Conservation (phyloP, 2,797 vertebrate genomes). For the Trematomus bernacchii region DNA sequence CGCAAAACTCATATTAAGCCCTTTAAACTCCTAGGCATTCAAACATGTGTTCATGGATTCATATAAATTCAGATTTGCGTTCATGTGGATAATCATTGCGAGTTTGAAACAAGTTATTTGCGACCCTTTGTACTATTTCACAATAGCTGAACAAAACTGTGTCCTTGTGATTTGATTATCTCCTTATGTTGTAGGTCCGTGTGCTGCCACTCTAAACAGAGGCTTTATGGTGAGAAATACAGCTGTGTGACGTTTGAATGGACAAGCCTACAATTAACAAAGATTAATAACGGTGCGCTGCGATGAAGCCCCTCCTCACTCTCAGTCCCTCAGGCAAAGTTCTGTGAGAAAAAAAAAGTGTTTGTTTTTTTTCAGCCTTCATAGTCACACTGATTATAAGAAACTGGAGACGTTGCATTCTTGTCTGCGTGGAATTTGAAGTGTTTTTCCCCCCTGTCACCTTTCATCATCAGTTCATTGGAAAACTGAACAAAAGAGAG, state of each 20-base stretch:
- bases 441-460: slow-evolving; percentile 3
- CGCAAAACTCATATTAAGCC: too few species aligned
- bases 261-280: slow-evolving; percentile 81
- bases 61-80: too few species aligned
- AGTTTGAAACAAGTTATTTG: neutral
- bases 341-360: slow-evolving; percentile 71
- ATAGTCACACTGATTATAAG: slow-evolving; percentile 80
- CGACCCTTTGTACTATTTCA: neutral
- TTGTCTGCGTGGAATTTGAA: slow-evolving; percentile 63
- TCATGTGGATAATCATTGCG: neutral
- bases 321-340: slow-evolving; percentile 60
- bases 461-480: slow-evolving; percentile 60
- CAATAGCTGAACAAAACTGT: neutral
- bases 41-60: neutral
- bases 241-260: slow-evolving; percentile 66
- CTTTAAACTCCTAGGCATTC: neutral
- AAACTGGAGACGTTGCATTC: slow-evolving; percentile 75
- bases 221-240: slow-evolving; percentile 77
- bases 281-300: slow-evolving; percentile 82
- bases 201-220: slow-evolving; percentile 60
- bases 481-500: slow-evolving; percentile 38
- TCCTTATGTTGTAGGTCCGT: slow-evolving; percentile 29
- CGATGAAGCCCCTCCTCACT: slow-evolving; percentile 64
- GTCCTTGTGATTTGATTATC: slow-evolving; percentile 36
- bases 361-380: slow-evolving; percentile 82